Conservation (phyloP, 2,113 vertebrate genomes). For the Phodopus roborovskii region DNA sequence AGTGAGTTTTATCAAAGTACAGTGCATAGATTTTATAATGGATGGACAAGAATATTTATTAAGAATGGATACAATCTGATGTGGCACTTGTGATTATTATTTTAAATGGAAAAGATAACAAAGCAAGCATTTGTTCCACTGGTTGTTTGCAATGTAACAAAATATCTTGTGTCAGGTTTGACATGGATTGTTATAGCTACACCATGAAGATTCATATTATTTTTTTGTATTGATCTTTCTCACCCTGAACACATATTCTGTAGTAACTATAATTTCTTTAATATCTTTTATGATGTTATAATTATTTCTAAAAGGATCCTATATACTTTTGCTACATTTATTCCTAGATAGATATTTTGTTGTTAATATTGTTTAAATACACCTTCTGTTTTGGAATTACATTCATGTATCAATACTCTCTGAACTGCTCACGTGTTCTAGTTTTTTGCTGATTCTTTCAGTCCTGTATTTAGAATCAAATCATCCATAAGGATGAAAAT, state of each 20-base stretch:
- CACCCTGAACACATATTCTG: background rate
- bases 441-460: background rate
- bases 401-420: background rate
- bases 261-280: background rate
- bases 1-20: background rate
- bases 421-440: background rate
- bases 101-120: conserved; percentile 61
- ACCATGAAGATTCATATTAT: background rate
- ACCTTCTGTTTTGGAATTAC: conserved; percentile 8
- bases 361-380: background rate
- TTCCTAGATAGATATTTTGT: background rate
- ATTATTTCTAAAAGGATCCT: background rate
- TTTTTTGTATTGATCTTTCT: conserved; percentile 24
- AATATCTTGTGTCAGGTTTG: conserved; percentile 12
- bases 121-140: conserved; percentile 61
- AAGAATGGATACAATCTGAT: background rate
- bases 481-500: background rate
- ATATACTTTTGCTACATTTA: background rate
- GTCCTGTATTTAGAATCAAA: background rate
- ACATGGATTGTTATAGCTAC: background rate
- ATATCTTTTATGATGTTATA: conserved; percentile 6
- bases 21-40: background rate
- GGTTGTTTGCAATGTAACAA: conserved; percentile 61
- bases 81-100: conserved; percentile 37
- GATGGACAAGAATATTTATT: background rate